Evolutionary conservation across 2,113 vertebrate species (phyloP).

Genomic region (Sorex araneus): DNA sequence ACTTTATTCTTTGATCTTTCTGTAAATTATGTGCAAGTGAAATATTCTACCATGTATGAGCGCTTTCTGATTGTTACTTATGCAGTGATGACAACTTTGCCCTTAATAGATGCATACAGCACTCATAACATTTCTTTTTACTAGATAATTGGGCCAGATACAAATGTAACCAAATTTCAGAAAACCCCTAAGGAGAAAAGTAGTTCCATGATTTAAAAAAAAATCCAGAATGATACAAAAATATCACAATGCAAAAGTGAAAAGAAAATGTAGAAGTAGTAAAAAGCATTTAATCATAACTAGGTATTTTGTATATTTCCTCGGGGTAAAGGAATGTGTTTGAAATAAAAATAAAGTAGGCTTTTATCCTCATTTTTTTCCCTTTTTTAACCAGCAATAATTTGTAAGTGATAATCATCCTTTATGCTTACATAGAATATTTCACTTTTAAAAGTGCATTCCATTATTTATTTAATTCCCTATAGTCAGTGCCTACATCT

Average conservation of each 20-base stretch:
- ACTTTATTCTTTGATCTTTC: conserved; percentile 39
- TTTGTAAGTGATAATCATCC: not conserved
- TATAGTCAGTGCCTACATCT: not conserved
- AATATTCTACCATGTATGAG: conserved; percentile 47
- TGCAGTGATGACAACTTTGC: conserved; percentile 52
- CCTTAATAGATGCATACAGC: conserved; percentile 56
- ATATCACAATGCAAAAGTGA: conserved; percentile 54
- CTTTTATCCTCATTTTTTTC: not conserved
- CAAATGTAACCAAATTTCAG: conserved; percentile 70
- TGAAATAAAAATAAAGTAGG: conserved; percentile 62
- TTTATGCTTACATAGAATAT: not conserved
- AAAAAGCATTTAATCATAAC: conserved; percentile 27
- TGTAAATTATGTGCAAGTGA: conserved; percentile 65
- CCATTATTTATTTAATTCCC: conserved; percentile 16
- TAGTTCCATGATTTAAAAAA: not conserved
- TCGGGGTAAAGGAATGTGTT: not conserved
- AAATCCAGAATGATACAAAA: conserved; percentile 23
- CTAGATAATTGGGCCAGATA: conserved; percentile 38
- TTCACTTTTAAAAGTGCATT: conserved; percentile 7
- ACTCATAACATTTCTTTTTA: conserved; percentile 50
- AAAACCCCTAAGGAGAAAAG: conserved; percentile 23
- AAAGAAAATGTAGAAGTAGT: conserved; percentile 13
- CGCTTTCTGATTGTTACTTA: conserved; percentile 66
- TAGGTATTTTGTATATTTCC: not conserved
- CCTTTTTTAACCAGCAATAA: not conserved